Evolutionary conservation across 1,140 invertebrate species (phyloP).

Genomic region (Drosophila ercepeae): DNA sequence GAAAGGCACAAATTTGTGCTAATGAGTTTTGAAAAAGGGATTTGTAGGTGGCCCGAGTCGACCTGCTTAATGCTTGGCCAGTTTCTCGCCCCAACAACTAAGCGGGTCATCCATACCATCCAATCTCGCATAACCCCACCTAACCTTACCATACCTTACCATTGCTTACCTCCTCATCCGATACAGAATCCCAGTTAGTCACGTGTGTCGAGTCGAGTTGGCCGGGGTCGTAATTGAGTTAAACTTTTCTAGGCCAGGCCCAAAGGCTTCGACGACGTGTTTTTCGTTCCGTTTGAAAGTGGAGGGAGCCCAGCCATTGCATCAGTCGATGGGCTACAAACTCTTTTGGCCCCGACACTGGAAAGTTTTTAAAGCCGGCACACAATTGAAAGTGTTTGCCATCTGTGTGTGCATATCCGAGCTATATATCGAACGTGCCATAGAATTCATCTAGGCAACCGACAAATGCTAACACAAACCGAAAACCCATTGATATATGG

Average conservation of each 20-base stretch:
- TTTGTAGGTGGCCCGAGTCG: conserved; percentile 54
- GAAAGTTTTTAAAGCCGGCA: conserved; percentile 64
- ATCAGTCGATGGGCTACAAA: conserved; percentile 54
- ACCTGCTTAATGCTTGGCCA: conserved; percentile 65
- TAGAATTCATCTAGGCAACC: conserved; percentile 43
- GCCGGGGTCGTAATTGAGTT: conserved; percentile 69
- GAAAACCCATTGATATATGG: conserved; percentile 19
- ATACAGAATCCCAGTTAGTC: conserved; percentile 55
- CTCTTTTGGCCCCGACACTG: conserved; percentile 34
- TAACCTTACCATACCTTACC: conserved; percentile 27
- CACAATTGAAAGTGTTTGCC: conserved; percentile 52
- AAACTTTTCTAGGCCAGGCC: conserved; percentile 77
- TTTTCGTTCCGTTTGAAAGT: conserved; percentile 12
- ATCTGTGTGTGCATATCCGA: conserved; percentile 41
- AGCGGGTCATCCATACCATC: conserved; percentile 44
- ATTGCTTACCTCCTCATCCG: conserved; percentile 14
- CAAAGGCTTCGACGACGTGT: conserved; percentile 50
- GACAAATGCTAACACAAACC: conserved; percentile 37
- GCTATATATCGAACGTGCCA: conserved; percentile 52
- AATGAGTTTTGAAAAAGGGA: conserved; percentile 81
- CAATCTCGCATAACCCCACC: conserved; percentile 18
- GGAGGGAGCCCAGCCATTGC: conserved; percentile 50
- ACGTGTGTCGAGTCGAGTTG: conserved; percentile 51
- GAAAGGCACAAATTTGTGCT: conserved; percentile 80
- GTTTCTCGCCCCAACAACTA: conserved; percentile 55